phyloP scores from a whole-genome alignment of 2,113 vertebrate genomes.

The Lepus timidus region DNA sequence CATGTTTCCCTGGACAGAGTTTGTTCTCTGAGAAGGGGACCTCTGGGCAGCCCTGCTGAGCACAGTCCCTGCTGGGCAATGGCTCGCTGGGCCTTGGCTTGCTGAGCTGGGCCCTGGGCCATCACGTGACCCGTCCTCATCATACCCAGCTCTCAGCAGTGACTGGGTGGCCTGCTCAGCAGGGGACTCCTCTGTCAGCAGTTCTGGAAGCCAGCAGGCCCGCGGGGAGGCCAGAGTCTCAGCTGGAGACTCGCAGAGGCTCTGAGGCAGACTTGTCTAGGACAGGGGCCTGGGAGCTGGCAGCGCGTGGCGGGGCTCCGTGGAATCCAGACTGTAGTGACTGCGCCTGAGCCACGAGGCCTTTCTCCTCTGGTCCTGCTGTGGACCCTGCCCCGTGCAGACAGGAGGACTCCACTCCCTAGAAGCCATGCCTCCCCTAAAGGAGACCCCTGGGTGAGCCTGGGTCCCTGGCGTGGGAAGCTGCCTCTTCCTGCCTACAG shows the following conservation, averaged over 20 bases:
- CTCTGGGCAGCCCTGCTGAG: neutral
- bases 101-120: neutral
- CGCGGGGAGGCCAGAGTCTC: neutral
- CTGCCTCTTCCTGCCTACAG: no score
- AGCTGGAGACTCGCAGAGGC: neutral
- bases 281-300: neutral
- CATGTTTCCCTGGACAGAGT: neutral
- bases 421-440: neutral
- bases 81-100: neutral
- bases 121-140: neutral
- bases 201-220: neutral
- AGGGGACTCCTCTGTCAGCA: constrained; percentile 22
- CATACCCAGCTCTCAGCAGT: neutral
- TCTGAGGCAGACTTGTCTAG: neutral
- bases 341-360: neutral
- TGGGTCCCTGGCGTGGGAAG: neutral
- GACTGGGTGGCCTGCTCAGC: neutral
- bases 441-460: neutral
- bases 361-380: neutral
- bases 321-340: neutral
- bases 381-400: no score
- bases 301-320: neutral
- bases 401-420: neutral
- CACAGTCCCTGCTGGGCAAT: no score
- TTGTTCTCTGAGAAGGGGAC: neutral